These are phyloP conservation scores for Syngnathus rostellatus DNA, from an alignment of 2,797 vertebrate genomes.

Conservation along the genomic window DNA sequence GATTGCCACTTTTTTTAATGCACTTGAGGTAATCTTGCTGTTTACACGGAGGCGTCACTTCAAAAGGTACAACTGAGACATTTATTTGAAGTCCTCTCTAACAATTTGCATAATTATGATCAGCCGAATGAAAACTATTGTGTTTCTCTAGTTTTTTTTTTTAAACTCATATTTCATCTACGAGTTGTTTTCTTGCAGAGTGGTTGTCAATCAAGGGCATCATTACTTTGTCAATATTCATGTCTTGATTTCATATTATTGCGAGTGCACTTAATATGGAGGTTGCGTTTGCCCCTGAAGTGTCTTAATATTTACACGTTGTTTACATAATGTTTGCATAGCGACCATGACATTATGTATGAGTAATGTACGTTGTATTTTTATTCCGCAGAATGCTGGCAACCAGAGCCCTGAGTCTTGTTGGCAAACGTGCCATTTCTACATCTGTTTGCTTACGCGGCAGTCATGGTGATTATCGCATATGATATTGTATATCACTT, in stretches of 20 bases:
- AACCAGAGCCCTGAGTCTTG: constrained; percentile 72
- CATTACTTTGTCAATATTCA: not conserved
- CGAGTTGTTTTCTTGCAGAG: not conserved
- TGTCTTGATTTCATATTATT: not conserved
- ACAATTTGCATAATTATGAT: not conserved
- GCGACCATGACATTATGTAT: not conserved
- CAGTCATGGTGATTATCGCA: constrained; percentile 74
- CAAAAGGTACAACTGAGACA: too few relatives aligned
- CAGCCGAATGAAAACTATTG: not conserved
- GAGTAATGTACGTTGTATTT: not conserved
- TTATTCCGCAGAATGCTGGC: constrained; percentile 80
- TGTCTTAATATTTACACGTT: not conserved
- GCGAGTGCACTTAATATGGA: not conserved
- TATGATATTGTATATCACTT: not conserved
- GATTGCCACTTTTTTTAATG: too few relatives aligned
- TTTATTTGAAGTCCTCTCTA: too few relatives aligned
- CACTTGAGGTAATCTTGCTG: too few relatives aligned
- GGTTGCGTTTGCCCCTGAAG: not conserved
- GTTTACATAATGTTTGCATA: not conserved
- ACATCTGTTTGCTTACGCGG: constrained; percentile 81
- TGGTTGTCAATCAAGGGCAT: not conserved
- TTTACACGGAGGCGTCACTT: too few relatives aligned
- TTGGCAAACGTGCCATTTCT: constrained; percentile 83
- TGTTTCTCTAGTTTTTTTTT: not conserved
- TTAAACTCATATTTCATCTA: not conserved